phyloP scores from a whole-genome alignment of 2,888 invertebrate genomes.

The Chrysodeixis includens region DNA sequence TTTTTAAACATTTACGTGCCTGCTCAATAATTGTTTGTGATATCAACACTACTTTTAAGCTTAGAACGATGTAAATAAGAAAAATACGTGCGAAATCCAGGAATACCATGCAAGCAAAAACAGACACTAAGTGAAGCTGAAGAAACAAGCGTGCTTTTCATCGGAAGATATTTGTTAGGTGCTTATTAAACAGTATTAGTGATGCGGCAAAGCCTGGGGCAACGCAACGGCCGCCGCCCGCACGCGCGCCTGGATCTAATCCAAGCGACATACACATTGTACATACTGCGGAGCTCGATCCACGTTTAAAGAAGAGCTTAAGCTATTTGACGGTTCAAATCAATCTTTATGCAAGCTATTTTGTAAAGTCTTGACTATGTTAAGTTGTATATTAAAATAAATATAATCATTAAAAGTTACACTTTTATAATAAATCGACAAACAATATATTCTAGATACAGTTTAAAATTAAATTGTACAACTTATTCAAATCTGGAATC shows the following conservation, averaged over 20 bases:
- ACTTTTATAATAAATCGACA: not conserved
- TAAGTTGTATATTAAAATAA: slow-evolving; percentile 2
- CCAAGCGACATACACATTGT: not conserved
- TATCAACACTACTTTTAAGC: slow-evolving; percentile 10
- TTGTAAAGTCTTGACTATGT: not conserved
- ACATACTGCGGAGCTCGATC: not conserved
- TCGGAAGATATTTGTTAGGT: not conserved
- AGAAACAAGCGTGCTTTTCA: not conserved
- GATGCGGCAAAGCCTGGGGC: not conserved
- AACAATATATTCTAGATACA: not conserved
- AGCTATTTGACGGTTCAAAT: not conserved
- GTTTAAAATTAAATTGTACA: not conserved
- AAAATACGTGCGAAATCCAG: not conserved
- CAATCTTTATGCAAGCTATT: not conserved
- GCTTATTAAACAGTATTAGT: not conserved
- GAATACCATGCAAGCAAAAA: not conserved
- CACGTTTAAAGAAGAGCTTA: not conserved
- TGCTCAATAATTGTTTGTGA: slow-evolving; percentile 13
- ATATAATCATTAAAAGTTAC: not conserved
- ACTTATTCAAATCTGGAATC: not conserved
- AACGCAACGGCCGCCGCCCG: not conserved
- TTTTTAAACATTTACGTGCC: slow-evolving; percentile 27
- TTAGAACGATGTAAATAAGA: not conserved
- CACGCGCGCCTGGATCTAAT: too few species aligned
- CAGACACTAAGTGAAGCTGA: not conserved